Conservation (phyloP, 2,888 invertebrate genomes). For the Volucella inanis region DNA sequence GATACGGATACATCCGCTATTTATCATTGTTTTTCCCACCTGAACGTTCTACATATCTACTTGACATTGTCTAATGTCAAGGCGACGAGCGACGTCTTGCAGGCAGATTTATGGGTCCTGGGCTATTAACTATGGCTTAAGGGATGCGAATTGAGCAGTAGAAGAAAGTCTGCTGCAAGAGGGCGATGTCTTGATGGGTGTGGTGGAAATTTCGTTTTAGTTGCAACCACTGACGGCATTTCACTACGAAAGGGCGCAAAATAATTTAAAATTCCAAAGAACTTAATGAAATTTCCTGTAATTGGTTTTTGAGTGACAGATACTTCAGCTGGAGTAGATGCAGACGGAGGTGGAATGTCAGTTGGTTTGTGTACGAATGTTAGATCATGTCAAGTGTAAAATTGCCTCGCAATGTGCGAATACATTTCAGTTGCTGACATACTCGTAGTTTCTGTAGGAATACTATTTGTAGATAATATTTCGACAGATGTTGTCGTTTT, state of each 20-base stretch:
- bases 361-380: constrained; percentile 24
- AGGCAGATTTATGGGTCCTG: constrained; percentile 56
- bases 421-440: background rate
- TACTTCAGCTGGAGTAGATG: constrained; percentile 18
- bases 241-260: constrained; percentile 46
- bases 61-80: constrained; percentile 58
- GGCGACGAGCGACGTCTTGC: constrained; percentile 57
- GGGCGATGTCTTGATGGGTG: background rate
- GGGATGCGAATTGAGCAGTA: background rate
- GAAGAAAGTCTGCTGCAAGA: background rate
- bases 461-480: too few species aligned
- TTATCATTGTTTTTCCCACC: constrained; percentile 69
- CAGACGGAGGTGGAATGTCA: constrained; percentile 32
- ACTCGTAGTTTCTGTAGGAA: too few species aligned
- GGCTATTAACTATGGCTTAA: constrained; percentile 58
- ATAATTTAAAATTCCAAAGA: constrained; percentile 70
- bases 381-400: constrained; percentile 37
- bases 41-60: constrained; percentile 51
- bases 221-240: constrained; percentile 21
- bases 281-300: constrained; percentile 71
- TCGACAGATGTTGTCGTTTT: too few species aligned
- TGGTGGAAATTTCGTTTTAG: background rate
- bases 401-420: constrained; percentile 30
- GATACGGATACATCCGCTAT: constrained; percentile 45
- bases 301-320: constrained; percentile 67